Base-by-base conservation (phyloP, 2,113 vertebrate species). In the Ancistrus triradiatus region DNA sequence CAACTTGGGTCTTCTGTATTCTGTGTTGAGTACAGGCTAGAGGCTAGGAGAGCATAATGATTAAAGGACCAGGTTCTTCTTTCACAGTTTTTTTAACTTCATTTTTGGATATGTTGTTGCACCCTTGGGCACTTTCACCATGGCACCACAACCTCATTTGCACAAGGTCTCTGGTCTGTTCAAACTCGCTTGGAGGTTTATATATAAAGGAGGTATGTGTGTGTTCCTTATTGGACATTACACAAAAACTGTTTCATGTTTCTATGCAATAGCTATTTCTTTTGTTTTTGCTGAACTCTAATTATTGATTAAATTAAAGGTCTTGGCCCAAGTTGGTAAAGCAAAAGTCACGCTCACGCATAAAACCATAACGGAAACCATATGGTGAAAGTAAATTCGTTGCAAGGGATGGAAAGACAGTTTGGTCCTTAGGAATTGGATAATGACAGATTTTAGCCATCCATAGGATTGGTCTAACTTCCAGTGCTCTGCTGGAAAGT, bases 391-490 rank as follows among this genome's bases (percentile, higher is more conserved):
- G 65, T 14, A n/a, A n/a, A n/a, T n/a, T n/a, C n/a, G n/a, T n/a
- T n/a, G n/a, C n/a, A n/a, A n/a, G n/a, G n/a, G n/a, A n/a, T n/a
- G n/a, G 71, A 66, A 73, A 13, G 52, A 59, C 50, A 37, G 58
- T 58, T 73, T 57, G 51, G 57, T 56, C 69, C 69, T 70, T 48
- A 68, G 67, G 63, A 67, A 55, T 33, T 4, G 14, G 68, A 65
- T 77, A 76, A 79, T 76, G 68, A 80, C 37, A 66, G 80, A 72
- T 51, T 63, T 75, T 71, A 48, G 76, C 59, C 70, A 48, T 61
- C n/a, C 69, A 50, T 31, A 18, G 55, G 38, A 50, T 61, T 76
- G 66, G 68, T 63, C 72, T 65, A n/a, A 49, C 65, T 73, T 63
- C 64, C 7, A 58, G 68, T 48, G 47, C 33, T 48, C 17, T 17